These are phyloP conservation scores for Drosophila cognata DNA, from an alignment of 2,888 invertebrate genomes.

Conservation along the genomic window DNA sequence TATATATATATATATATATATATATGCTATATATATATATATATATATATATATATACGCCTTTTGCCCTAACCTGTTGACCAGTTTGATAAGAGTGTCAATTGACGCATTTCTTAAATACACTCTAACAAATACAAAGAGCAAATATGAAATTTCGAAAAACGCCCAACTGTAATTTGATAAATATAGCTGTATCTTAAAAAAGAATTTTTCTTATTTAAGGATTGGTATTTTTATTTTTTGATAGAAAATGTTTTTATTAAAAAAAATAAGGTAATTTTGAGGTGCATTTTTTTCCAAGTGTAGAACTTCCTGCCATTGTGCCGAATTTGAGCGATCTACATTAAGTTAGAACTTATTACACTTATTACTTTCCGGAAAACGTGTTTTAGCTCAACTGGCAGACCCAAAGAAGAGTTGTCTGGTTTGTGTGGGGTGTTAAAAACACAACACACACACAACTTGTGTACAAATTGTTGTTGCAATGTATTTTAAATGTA, in stretches of 20 bases:
- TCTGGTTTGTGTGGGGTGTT: constrained; percentile 10
- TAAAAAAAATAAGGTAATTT: background rate
- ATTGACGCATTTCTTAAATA: background rate
- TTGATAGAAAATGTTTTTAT: background rate
- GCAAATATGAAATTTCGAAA: background rate
- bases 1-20: background rate
- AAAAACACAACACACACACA: constrained; percentile 24
- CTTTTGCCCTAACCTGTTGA: background rate
- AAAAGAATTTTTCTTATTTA: background rate
- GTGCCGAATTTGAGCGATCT: constrained; percentile 38
- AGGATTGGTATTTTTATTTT: background rate
- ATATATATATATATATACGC: background rate
- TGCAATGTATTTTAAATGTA: constrained; percentile 77
- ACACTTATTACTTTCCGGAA: constrained; percentile 34
- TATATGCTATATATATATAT: no score
- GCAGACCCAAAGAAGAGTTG: constrained; percentile 1
- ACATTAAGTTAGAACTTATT: constrained; percentile 52
- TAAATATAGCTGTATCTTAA: no score
- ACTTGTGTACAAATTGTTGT: constrained; percentile 66
- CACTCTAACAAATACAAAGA: constrained; percentile 10
- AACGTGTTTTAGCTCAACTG: constrained; percentile 68
- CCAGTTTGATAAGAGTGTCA: background rate
- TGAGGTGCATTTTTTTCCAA: background rate
- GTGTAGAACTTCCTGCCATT: constrained; percentile 44
- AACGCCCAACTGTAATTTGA: background rate